phyloP scores from a whole-genome alignment of 35 echinoderm and acorn worm species.

The Antedon bifida region DNA sequence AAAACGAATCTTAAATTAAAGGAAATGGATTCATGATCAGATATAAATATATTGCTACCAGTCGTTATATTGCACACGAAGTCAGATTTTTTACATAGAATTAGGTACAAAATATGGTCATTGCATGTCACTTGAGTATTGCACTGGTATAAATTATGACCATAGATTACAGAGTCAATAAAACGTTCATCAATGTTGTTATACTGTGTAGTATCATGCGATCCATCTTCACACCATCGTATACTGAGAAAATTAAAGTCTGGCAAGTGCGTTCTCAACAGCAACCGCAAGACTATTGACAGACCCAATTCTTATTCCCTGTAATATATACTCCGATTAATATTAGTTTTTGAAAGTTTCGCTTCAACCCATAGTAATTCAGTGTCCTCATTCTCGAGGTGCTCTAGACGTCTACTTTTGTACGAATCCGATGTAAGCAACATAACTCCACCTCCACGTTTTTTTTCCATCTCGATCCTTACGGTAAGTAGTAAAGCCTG shows the following conservation, averaged over 20 bases:
- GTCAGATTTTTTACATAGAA: neutral
- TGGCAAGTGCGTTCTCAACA: neutral
- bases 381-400: neutral
- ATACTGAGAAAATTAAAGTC: slow-evolving; percentile 3
- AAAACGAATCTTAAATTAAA: neutral
- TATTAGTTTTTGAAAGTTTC: slow-evolving; percentile 1
- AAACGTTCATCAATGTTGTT: neutral
- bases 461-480: neutral
- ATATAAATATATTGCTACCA: neutral
- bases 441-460: slow-evolving; percentile 4
- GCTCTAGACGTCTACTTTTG: neutral
- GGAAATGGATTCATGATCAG: neutral
- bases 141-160: neutral
- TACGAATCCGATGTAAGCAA: neutral
- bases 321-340: slow-evolving; percentile 6
- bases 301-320: neutral
- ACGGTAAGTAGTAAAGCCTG: neutral
- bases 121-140: neutral
- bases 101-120: slow-evolving; percentile 8
- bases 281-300: slow-evolving; percentile 2
- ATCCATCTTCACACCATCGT: neutral
- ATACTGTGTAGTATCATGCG: neutral
- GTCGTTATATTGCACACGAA: neutral
- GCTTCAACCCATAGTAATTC: slow-evolving; percentile 13
- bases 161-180: slow-evolving; percentile 5